These are phyloP conservation scores for Gavia stellata DNA, from an alignment of 2,113 vertebrate species.

Conservation along the genomic window DNA sequence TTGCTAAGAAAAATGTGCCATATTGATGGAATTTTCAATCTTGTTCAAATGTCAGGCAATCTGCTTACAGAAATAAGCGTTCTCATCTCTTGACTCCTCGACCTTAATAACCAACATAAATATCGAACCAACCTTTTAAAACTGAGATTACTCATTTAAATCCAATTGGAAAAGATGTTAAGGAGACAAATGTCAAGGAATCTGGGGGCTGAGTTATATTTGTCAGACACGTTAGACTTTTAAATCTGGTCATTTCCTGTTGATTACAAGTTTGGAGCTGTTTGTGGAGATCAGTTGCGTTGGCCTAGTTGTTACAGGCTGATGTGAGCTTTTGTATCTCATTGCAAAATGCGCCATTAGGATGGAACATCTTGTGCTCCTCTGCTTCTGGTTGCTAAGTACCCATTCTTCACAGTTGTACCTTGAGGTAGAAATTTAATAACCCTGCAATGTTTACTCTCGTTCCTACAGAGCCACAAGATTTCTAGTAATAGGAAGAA, in stretches of 20 bases:
- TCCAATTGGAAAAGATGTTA: neutral
- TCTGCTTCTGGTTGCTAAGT: constrained; percentile 67
- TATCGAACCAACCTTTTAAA: constrained; percentile 59
- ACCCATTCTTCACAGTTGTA: constrained; percentile 36
- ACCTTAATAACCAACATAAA: constrained; percentile 23
- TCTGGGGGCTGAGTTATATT: neutral
- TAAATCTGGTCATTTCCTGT: constrained; percentile 14
- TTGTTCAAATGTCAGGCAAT: constrained; percentile 59
- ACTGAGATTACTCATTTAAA: constrained; percentile 40
- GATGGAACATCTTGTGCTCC: constrained; percentile 45
- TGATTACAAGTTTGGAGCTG: neutral
- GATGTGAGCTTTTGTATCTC: neutral
- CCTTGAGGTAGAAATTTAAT: constrained; percentile 31
- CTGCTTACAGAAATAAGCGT: constrained; percentile 14
- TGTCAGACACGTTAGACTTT: neutral
- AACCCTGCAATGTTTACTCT: neutral
- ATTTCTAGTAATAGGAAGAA: neutral
- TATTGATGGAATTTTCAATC: constrained; percentile 24
- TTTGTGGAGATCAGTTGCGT: neutral
- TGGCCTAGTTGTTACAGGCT: neutral
- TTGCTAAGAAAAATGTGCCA: neutral
- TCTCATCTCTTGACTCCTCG: constrained; percentile 38
- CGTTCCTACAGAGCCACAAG: neutral
- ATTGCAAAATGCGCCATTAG: neutral
- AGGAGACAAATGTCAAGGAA: constrained; percentile 34